Evolutionary conservation across 1,140 invertebrate genomes (phyloP), one percentile per base, ranked within the genome.

Genomic region (Drosophila pandora): DNA sequence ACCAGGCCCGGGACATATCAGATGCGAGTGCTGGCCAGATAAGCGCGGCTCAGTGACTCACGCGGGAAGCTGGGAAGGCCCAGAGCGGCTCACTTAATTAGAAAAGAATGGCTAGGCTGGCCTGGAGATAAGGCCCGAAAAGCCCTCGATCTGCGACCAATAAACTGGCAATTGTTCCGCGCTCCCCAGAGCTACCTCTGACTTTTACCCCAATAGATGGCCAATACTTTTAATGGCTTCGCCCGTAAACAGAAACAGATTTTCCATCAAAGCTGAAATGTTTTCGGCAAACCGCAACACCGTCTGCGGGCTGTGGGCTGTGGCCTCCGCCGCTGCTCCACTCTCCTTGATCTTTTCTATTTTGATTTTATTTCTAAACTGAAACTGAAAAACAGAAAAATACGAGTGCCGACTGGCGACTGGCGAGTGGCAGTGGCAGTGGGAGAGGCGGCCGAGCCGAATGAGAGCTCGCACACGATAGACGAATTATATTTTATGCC

Each of bases 401-500:
- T 30, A 30, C 30, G 17, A 48, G 6, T 17, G 5, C 23, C 5
- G 43, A 21, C 49, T 50, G 47, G 34, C 8, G 34, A 8, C 3
- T 34, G 2, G 32, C 10, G 10, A n/a, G n/a, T n/a, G n/a, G n/a
- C n/a, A n/a, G 34, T 8, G 34, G 12, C 30, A 30, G 28, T 47
- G 32, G 59, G 23, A 23, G 69, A 58, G 45, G 23, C 28, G 41
- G 34, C 6, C 34, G 34, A 37, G 34, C 6, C 8, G 37, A n/a
- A 2, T 2, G 23, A 55, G 56, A 21, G 43, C 50, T 37, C 53
- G 30, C 76, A 60, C 59, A 76, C 82, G 70, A 61, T 83, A 87
- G 84, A 87, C 82, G 82, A 88, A 88, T 88, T 87, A 89, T 88
- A 89, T 83, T 88, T 88, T 83, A 89, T 88, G 83, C 83, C 83